Percentiles rank a stretch among this genome's conserved stretches.
Conservation (phyloP, 2,888 invertebrate genomes). For the Cordilura impudica region DNA sequence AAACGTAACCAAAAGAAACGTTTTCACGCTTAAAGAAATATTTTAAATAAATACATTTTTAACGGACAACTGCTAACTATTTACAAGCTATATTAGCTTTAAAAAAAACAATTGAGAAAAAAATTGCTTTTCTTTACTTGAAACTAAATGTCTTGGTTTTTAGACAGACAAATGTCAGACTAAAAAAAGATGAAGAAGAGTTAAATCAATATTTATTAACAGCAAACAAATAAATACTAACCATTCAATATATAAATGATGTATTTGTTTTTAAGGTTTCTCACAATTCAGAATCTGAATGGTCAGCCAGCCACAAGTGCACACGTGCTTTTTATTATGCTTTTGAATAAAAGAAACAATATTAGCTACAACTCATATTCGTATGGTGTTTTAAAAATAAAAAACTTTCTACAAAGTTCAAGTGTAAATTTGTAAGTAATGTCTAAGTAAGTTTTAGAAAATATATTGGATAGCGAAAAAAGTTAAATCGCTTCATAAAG, state of each 20-base stretch:
- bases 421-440: too few relatives aligned
- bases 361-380: too few relatives aligned
- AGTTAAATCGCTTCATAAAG: too few relatives aligned
- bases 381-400: too few relatives aligned
- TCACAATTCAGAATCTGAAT: background rate
- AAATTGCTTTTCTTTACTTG: background rate
- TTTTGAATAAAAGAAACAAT: background rate
- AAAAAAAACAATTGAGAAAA: background rate
- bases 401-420: too few relatives aligned
- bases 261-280: background rate
- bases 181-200: background rate
- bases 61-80: constrained; percentile 57
- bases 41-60: constrained; percentile 51
- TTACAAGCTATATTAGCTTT: background rate
- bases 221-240: constrained; percentile 14
- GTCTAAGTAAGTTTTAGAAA: too few relatives aligned
- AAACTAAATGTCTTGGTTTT: background rate
- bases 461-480: too few relatives aligned
- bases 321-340: background rate
- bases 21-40: constrained; percentile 51
- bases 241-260: background rate
- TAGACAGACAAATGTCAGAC: background rate
- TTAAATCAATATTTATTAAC: constrained; percentile 29
- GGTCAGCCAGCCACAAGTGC: background rate
- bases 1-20: constrained; percentile 38